Evolutionary conservation across 2,888 invertebrate genomes (phyloP).

Genomic region (Cecidostiba fungosa): DNA sequence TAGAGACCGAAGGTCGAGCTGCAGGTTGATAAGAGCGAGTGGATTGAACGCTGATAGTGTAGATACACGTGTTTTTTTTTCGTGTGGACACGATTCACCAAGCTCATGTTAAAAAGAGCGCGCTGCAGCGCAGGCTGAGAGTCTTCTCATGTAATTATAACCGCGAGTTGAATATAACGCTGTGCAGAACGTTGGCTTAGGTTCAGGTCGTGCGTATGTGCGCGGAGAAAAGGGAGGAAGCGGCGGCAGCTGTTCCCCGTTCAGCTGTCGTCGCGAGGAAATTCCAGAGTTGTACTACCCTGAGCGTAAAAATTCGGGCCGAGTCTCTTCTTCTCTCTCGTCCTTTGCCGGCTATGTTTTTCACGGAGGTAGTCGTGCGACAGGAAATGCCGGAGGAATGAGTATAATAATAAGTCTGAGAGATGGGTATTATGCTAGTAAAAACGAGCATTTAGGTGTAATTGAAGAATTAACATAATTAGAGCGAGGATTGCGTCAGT

Average conservation of each 20-base stretch:
- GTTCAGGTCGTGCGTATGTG: constrained; percentile 36
- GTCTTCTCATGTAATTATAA: not conserved
- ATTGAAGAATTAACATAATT: constrained; percentile 56
- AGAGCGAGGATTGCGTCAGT: constrained; percentile 35
- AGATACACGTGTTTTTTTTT: not conserved
- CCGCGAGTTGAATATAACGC: constrained; percentile 10
- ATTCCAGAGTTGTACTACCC: constrained; percentile 52
- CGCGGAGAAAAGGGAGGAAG: constrained; percentile 40
- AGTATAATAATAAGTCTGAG: not conserved
- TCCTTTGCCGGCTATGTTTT: not conserved
- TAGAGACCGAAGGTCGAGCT: not conserved
- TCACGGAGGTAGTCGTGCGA: not conserved
- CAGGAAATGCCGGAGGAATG: not conserved
- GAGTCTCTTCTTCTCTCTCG: not conserved
- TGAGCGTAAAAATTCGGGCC: constrained; percentile 1
- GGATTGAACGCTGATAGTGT: not conserved
- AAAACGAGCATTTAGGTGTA: constrained; percentile 20
- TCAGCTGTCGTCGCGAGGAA: constrained; percentile 61
- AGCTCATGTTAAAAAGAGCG: not conserved
- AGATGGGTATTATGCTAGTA: not conserved
- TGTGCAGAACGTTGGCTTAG: constrained; percentile 38
- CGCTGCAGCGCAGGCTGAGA: too few species aligned
- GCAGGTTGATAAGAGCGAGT: not conserved
- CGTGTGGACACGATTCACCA: not conserved
- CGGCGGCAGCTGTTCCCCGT: constrained; percentile 58